Percentiles rank a stretch among this genome's conserved stretches.
Evolutionary conservation across 2,113 vertebrate genomes (phyloP).

Genomic region (Colossoma macropomum): DNA sequence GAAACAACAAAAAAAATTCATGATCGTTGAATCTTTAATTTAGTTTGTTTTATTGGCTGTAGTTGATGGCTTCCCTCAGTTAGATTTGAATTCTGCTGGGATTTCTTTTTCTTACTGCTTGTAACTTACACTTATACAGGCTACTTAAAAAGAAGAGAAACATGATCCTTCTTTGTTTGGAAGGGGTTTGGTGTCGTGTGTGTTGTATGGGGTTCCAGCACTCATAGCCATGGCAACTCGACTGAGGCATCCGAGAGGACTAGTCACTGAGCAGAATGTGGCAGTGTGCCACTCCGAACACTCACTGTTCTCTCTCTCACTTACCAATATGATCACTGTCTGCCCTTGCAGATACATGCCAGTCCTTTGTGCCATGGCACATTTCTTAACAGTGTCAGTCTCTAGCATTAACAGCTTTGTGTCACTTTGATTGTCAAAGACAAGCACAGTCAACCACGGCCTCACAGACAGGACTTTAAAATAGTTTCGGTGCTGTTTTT

Average conservation of each 20-base stretch:
- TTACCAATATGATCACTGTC: neutral
- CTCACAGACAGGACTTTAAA: neutral
- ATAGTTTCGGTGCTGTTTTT: neutral
- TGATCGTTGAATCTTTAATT: neutral
- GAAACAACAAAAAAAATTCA: no score
- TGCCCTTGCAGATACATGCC: conserved; percentile 15
- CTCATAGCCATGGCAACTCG: conserved; percentile 61
- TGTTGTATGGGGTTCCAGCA: conserved; percentile 43
- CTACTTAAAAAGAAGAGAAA: neutral
- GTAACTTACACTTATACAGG: neutral
- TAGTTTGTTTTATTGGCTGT: neutral
- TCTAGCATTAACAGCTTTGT: neutral
- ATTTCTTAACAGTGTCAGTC: neutral
- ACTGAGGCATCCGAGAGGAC: conserved; percentile 30
- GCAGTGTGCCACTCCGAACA: conserved; percentile 45
- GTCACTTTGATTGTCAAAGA: neutral
- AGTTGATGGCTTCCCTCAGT: neutral
- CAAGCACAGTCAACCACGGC: neutral
- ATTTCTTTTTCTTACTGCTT: neutral
- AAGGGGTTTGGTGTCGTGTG: neutral
- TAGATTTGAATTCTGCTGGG: neutral
- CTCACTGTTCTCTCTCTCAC: conserved; percentile 16
- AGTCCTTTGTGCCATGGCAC: neutral
- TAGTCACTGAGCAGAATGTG: conserved; percentile 45
- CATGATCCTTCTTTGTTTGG: conserved; percentile 6